Evolutionary conservation across 2,797 vertebrate species (phyloP).

Genomic region (Acestrorhynchus altus): DNA sequence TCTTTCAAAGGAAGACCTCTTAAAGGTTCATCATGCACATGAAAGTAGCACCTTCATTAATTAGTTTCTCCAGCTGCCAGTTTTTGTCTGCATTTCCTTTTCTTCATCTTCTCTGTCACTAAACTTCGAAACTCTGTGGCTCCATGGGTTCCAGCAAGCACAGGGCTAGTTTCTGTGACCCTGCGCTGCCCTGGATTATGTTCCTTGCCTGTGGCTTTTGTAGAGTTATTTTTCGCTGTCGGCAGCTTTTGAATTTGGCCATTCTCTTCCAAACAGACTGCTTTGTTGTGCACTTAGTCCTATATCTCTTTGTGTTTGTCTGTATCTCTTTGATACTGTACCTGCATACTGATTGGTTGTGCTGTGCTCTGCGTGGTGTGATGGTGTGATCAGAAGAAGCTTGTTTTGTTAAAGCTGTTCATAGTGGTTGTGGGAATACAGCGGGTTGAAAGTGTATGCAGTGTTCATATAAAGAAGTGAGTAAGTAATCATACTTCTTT

Average conservation of each 20-base stretch:
- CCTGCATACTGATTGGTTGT: neutral
- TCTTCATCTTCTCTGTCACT: neutral
- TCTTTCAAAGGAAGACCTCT: no score
- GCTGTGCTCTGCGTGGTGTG: neutral
- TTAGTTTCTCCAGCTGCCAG: neutral
- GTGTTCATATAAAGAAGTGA: no score
- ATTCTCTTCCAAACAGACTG: neutral
- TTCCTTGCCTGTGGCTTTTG: neutral
- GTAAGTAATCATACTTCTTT: no score
- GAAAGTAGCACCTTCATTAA: no score
- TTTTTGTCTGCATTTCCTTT: neutral
- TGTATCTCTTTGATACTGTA: slow-evolving; percentile 13
- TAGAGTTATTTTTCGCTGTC: slow-evolving; percentile 12
- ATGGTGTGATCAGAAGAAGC: neutral
- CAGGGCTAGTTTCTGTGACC: neutral
- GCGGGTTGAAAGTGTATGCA: no score
- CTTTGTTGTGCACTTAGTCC: slow-evolving; percentile 18
- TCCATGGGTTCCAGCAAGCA: neutral
- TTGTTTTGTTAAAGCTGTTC: neutral
- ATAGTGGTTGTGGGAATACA: no score
- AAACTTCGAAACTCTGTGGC: neutral
- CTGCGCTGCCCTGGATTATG: neutral
- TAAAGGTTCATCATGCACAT: no score
- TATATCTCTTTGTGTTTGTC: neutral
- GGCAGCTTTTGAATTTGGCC: slow-evolving; percentile 7